phyloP scores from a whole-genome alignment of 2,113 vertebrate species.

The Centrocercus urophasianus region DNA sequence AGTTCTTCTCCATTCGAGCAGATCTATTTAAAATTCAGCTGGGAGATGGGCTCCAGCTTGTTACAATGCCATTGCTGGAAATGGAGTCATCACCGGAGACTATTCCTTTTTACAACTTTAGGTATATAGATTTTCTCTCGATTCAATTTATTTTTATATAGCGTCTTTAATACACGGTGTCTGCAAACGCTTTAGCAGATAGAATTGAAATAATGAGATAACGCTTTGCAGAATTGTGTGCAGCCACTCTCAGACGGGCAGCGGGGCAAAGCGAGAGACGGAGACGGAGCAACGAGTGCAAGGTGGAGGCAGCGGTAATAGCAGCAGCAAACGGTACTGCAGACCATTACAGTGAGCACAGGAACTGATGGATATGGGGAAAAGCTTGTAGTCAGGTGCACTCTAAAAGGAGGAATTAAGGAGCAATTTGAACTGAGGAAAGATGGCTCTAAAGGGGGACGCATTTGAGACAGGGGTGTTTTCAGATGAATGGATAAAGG shows the following conservation, averaged over 20 bases:
- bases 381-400: slow-evolving; percentile 10
- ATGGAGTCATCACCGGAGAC: slow-evolving; percentile 65
- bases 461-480: not conserved
- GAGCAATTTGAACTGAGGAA: slow-evolving; percentile 32
- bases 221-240: slow-evolving; percentile 60
- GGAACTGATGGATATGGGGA: slow-evolving; percentile 40
- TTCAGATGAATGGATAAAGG: slow-evolving; percentile 38
- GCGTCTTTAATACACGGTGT: slow-evolving; percentile 70
- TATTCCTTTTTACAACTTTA: slow-evolving; percentile 71
- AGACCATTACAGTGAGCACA: slow-evolving; percentile 6
- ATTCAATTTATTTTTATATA: slow-evolving; percentile 77
- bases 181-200: slow-evolving; percentile 72
- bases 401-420: slow-evolving; percentile 46
- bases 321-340: slow-evolving; percentile 27
- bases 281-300: slow-evolving; percentile 27
- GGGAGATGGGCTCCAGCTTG: slow-evolving; percentile 1
- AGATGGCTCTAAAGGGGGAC: slow-evolving; percentile 13
- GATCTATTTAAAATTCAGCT: slow-evolving; percentile 66
- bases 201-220: slow-evolving; percentile 74
- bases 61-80: slow-evolving; percentile 13
- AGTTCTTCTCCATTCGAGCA: slow-evolving; percentile 22
- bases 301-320: slow-evolving; percentile 28
- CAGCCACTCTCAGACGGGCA: slow-evolving; percentile 13
- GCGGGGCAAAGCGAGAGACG: not conserved
- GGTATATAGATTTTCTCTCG: slow-evolving; percentile 45